phyloP scores from a whole-genome alignment of 2,797 vertebrate genomes.

The Ciconia nigra region DNA sequence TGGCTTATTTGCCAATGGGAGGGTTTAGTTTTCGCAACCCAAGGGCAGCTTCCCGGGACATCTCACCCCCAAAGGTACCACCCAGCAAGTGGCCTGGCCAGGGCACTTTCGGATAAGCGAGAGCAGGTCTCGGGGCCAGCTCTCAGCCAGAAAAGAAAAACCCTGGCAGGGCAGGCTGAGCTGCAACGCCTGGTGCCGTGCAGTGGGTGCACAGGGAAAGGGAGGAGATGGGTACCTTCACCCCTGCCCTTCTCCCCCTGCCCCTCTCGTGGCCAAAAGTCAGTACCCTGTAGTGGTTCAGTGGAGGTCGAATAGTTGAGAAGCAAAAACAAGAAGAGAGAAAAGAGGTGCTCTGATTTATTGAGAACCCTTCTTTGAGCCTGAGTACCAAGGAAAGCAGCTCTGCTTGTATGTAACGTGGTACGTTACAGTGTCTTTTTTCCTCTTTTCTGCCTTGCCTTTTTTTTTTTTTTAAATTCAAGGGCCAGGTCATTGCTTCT shows the following conservation, averaged over 20 bases:
- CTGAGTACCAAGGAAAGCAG: background rate
- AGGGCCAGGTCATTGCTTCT: constrained; percentile 65
- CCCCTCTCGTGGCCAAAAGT: background rate
- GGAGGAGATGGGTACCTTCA: accelerated
- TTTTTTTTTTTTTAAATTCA: background rate
- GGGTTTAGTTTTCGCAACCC: background rate
- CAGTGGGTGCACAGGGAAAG: background rate
- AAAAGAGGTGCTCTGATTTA: background rate
- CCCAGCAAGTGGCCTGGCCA: accelerated
- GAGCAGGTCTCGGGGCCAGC: background rate
- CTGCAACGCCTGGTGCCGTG: accelerated
- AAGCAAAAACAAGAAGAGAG: background rate
- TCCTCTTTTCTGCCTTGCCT: background rate
- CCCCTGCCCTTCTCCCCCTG: background rate
- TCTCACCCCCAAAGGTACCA: background rate
- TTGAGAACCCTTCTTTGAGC: background rate
- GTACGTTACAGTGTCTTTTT: background rate
- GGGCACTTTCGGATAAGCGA: accelerated
- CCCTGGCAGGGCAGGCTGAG: background rate
- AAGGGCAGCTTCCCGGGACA: background rate
- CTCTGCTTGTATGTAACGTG: background rate
- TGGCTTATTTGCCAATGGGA: background rate
- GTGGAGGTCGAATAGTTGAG: background rate
- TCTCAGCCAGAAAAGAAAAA: background rate
- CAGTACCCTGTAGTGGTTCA: background rate